Conservation (phyloP, 2,888 invertebrate species). For the Allophyes oxyacanthae region DNA sequence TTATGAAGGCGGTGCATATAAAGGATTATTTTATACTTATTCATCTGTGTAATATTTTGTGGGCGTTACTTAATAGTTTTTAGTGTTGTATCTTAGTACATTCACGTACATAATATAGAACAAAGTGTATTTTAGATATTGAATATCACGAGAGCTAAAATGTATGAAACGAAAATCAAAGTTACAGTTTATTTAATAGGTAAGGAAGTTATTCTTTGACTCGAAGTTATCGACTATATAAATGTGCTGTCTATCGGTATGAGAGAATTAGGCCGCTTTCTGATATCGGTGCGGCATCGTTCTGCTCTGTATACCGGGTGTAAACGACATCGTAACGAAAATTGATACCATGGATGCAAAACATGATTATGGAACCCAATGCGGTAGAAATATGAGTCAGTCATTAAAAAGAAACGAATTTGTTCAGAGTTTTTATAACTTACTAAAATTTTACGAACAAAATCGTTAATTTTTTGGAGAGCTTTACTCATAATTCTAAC, state of each 20-base stretch:
- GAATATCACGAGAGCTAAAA: constrained; percentile 46
- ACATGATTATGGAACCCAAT: too few species aligned
- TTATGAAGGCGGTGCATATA: constrained; percentile 20
- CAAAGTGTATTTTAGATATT: constrained; percentile 58
- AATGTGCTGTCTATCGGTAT: constrained; percentile 23
- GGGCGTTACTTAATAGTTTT: constrained; percentile 55
- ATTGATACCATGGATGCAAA: too few species aligned
- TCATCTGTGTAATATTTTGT: constrained; percentile 36
- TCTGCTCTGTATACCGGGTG: too few species aligned
- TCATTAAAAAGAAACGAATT: too few species aligned
- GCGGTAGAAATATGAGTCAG: too few species aligned
- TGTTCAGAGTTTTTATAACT: too few species aligned
- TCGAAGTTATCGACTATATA: constrained; percentile 36
- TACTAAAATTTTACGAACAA: too few species aligned
- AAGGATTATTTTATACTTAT: constrained; percentile 39
- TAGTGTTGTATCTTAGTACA: constrained; percentile 49
- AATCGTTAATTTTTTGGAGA: too few species aligned
- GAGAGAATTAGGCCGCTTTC: too few species aligned
- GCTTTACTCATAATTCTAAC: too few species aligned
- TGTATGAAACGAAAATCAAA: constrained; percentile 41
- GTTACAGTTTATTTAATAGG: constrained; percentile 37
- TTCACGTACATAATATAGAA: constrained; percentile 55
- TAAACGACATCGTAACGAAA: too few species aligned
- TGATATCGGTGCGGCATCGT: too few species aligned
- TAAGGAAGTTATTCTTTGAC: constrained; percentile 41